Conservation (phyloP, 2,113 vertebrate genomes). For the Eulemur macaco region DNA sequence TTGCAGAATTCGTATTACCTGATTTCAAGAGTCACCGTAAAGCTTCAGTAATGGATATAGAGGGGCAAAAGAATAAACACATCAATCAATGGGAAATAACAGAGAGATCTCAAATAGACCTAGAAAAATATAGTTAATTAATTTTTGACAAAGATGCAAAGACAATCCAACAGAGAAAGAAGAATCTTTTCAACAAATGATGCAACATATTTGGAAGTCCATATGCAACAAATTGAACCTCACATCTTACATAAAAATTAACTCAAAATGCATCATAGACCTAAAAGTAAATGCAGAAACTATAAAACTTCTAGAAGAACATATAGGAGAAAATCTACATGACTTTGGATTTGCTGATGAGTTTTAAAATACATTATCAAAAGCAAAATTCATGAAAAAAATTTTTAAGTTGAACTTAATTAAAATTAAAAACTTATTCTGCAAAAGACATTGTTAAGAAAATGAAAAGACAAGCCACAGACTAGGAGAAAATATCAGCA, state of each 20-base stretch:
- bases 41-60: background rate
- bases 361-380: background rate
- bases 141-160: background rate
- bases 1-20: background rate
- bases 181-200: background rate
- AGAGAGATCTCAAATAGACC: background rate
- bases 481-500: background rate
- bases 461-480: background rate
- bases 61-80: background rate
- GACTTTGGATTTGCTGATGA: background rate
- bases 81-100: background rate
- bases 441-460: background rate
- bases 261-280: background rate
- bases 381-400: conserved; percentile 11
- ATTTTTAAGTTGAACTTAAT: background rate
- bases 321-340: background rate
- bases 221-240: background rate
- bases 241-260: background rate
- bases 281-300: background rate
- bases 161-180: background rate
- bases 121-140: background rate
- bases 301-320: background rate
- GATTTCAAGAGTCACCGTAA: background rate
- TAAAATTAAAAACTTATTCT: background rate
- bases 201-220: background rate